Conservation (phyloP, 2,113 vertebrate genomes). For the Alligator mississippiensis region DNA sequence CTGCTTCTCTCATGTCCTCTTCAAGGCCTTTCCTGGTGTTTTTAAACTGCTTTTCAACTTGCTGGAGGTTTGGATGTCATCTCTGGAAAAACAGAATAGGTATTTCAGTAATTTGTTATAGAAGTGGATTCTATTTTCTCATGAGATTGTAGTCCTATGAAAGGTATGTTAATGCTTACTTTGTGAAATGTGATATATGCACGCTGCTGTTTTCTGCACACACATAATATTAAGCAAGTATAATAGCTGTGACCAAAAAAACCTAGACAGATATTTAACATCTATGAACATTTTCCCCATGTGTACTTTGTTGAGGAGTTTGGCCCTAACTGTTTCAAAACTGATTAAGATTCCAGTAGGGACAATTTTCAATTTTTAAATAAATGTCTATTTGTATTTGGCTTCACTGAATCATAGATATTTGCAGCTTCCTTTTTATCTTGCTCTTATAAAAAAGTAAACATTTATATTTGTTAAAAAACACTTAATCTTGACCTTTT, state of each 20-base stretch:
- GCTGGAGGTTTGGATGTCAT: too few relatives aligned
- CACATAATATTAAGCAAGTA: neutral
- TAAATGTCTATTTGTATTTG: neutral
- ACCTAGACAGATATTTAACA: neutral
- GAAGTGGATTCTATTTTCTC: neutral
- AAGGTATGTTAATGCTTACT: fast-evolving
- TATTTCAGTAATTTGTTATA: neutral
- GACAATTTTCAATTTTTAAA: neutral
- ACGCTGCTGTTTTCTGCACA: fast-evolving
- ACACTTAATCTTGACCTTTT: neutral
- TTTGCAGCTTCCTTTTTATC: neutral
- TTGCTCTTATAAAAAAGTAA: neutral
- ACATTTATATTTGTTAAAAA: neutral
- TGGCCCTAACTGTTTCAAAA: neutral
- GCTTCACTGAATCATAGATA: neutral
- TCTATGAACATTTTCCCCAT: neutral
- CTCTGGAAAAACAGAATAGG: neutral
- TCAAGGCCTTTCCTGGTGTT: neutral
- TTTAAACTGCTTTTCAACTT: neutral
- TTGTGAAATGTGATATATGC: neutral
- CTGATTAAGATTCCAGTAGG: neutral
- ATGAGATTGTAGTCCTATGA: neutral
- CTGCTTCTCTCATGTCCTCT: neutral
- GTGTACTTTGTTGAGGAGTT: neutral
- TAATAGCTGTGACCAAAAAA: neutral